Percentiles rank a stretch among this genome's conserved stretches.
Evolutionary conservation across 1,140 invertebrate genomes (phyloP).

Genomic region (Pectinophora gossypiella): DNA sequence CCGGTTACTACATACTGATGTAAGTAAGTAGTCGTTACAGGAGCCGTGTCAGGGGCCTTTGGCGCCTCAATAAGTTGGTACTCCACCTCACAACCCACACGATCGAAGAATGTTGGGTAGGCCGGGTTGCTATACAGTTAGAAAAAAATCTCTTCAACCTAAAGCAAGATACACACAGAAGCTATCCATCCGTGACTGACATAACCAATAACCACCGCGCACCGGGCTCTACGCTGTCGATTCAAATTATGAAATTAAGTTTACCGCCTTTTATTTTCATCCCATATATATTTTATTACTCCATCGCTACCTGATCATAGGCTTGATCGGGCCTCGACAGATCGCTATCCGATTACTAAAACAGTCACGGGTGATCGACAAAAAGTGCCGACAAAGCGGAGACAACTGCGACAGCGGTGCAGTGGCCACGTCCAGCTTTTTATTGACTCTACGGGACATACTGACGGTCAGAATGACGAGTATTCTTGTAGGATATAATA

Average conservation of each 20-base stretch:
- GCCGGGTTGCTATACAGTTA: no score
- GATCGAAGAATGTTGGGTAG: no score
- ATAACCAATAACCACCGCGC: background rate
- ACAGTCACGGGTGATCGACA: constrained; percentile 53
- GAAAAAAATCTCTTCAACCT: no score
- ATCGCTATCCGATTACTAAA: constrained; percentile 58
- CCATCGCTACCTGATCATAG: constrained; percentile 51
- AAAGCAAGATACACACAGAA: no score
- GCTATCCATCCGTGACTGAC: no score
- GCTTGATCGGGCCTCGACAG: constrained; percentile 33
- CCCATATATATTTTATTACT: constrained; percentile 46
- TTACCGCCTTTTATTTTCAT: constrained; percentile 2
- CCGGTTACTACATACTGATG: no score
- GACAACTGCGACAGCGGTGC: constrained; percentile 28
- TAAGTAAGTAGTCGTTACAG: no score
- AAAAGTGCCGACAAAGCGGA: constrained; percentile 61
- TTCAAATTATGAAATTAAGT: constrained; percentile 19
- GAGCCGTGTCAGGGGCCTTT: no score
- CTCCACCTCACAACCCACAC: no score
- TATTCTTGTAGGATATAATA: background rate
- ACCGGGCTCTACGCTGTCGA: background rate
- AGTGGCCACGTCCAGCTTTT: background rate
- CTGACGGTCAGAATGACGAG: background rate
- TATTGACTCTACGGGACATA: background rate
- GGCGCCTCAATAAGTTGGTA: no score